Evolutionary conservation across 2,888 invertebrate genomes (phyloP).

Genomic region (Auanema sp.): DNA sequence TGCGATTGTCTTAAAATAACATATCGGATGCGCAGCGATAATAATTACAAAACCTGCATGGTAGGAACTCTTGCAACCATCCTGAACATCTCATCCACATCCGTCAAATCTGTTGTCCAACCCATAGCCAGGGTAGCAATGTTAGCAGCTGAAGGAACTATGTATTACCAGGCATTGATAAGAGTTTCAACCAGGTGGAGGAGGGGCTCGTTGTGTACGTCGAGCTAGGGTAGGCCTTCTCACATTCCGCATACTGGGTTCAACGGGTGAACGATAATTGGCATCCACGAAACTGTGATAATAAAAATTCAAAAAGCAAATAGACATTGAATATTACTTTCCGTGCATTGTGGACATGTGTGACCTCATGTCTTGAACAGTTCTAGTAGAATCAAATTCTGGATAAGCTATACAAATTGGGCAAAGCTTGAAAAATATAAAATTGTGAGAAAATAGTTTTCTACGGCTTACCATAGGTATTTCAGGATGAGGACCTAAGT

Average conservation of each 20-base stretch:
- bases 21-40: neutral
- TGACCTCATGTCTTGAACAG: slow-evolving; percentile 95
- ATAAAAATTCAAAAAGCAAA: neutral
- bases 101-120: slow-evolving; percentile 16
- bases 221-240: neutral
- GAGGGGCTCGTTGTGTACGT: too few relatives aligned
- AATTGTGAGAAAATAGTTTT: neutral
- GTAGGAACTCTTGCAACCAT: neutral
- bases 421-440: slow-evolving; percentile 76
- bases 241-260: neutral
- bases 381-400: slow-evolving; percentile 90
- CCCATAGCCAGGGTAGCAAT: slow-evolving; percentile 12
- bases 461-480: slow-evolving; percentile 67
- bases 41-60: neutral
- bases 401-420: slow-evolving; percentile 95
- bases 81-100: slow-evolving; percentile 25
- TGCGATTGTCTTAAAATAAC: too few relatives aligned
- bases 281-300: neutral
- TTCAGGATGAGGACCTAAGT: slow-evolving; percentile 86
- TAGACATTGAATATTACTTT: slow-evolving; percentile 12
- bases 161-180: neutral
- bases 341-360: slow-evolving; percentile 88
- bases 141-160: neutral
- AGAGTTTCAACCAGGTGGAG: neutral
- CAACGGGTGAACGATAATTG: neutral